Evolutionary conservation across 2,888 invertebrate genomes (phyloP), one percentile per base, ranked within the genome.

Genomic region (Antitype chi): DNA sequence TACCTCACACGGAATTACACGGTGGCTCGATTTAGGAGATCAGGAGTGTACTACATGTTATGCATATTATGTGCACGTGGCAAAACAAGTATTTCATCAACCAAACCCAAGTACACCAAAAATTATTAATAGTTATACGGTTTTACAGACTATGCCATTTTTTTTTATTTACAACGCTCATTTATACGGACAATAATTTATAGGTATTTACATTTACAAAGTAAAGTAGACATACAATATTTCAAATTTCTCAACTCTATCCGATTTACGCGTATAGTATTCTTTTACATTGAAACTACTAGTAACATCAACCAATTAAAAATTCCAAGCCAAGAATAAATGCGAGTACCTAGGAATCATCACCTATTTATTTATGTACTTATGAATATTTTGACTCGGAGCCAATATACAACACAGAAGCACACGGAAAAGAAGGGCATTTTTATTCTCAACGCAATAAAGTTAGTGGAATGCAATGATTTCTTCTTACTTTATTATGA

Each of bases 381-480:
- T 80, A 84, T 52, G 38, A 55, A 78, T 69, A 60, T 70, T 55
- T 71, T 84, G 69, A 70, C 73, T 74, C 81, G 74, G 32, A 73
- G 85, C 47, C 85, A 70, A 64, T 66, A 60, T 55, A 32, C 32
- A 52, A 47, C 38, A 38, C 38, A 5, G 38, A 47, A 59, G 70
- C 59, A 70, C 57, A 72, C 32, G 49, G 49, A 25, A 38, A 66
- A 70, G 59, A n/a, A 68, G 52, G 25, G 43, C 38, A 78, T 64
- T 62, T 73, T 73, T 52, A 70, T 74, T 82, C 38, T 59, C 78
- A 74, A 74, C 69, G 59, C 57, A 78, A 74, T 84, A 78, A 60
- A 74, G 63, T 62, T 86, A 86, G 62, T 84, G 83, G 83, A 84
- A 84, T 84, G 83, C 86, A 84, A 84, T 77, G 67, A 73, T 70